Percentiles rank a stretch among this genome's conserved stretches.
Conservation (phyloP, 2,797 vertebrate species). For the Hipposideros larvatus region DNA sequence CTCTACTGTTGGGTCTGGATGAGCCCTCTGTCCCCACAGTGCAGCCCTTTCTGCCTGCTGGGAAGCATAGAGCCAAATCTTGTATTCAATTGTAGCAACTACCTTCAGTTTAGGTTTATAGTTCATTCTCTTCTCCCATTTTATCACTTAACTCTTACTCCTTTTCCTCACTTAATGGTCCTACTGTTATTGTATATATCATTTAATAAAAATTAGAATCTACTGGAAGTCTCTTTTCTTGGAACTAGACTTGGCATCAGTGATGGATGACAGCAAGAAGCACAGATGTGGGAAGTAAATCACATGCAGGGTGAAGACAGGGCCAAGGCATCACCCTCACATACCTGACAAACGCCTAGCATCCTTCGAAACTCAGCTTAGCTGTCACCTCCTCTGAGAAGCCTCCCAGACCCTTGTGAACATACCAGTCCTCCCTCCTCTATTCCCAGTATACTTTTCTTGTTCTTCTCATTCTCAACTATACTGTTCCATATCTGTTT, state of each 20-base stretch:
- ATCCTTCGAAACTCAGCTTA: not conserved
- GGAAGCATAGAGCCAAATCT: not conserved
- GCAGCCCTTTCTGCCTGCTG: not conserved
- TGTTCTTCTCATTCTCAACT: not conserved
- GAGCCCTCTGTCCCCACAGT: not conserved
- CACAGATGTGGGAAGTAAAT: not conserved
- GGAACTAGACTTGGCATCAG: constrained; percentile 6
- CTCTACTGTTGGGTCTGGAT: no score
- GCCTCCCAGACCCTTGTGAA: not conserved
- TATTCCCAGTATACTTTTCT: not conserved
- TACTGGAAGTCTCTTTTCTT: constrained; percentile 13
- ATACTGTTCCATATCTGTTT: not conserved
- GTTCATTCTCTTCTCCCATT: constrained; percentile 45
- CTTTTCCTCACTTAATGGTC: constrained; percentile 42
- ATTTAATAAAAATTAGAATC: constrained; percentile 63
- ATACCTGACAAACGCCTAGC: not conserved
- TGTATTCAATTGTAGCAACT: not conserved
- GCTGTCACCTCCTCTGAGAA: not conserved
- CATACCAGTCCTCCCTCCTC: not conserved
- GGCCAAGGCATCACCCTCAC: not conserved
- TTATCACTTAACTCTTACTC: constrained; percentile 51
- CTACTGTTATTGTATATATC: constrained; percentile 47
- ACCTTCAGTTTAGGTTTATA: not conserved
- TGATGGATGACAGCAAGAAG: not conserved
- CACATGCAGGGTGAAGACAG: not conserved